These are phyloP conservation scores for Euphydryas editha DNA, from an alignment of 2,888 invertebrate species.

Conservation along the genomic window DNA sequence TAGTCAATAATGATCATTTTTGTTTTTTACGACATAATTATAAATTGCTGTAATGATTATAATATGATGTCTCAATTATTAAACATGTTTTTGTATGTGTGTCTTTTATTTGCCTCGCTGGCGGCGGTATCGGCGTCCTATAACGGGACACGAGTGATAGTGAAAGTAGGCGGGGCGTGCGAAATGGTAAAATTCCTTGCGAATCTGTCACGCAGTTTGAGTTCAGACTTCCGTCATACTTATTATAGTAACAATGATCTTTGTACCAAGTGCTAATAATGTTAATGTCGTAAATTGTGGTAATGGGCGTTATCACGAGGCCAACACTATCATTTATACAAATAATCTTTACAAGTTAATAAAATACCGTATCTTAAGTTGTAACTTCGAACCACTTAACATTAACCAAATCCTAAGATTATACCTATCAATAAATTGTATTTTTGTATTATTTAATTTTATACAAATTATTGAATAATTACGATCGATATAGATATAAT, in stretches of 20 bases:
- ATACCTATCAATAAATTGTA: not conserved
- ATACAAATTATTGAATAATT: no score
- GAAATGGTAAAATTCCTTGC: constrained; percentile 17
- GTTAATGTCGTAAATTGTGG: not conserved
- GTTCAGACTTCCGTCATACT: constrained; percentile 8
- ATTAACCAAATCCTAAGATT: not conserved
- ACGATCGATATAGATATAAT: no score
- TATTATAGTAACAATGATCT: constrained; percentile 2
- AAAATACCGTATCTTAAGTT: not conserved
- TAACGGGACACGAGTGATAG: constrained; percentile 43
- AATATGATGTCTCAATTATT: constrained; percentile 69
- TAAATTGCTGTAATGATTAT: constrained; percentile 79
- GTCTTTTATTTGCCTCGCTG: constrained; percentile 54
- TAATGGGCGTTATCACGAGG: constrained; percentile 8
- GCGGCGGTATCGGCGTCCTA: constrained; percentile 43
- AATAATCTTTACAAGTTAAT: not conserved
- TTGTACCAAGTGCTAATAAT: not conserved
- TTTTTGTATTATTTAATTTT: not conserved
- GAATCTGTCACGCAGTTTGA: not conserved
- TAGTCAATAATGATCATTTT: constrained; percentile 65
- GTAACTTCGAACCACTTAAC: not conserved
- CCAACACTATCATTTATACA: constrained; percentile 18
- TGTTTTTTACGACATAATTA: constrained; percentile 77
- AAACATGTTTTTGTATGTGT: constrained; percentile 79
- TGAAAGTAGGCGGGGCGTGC: constrained; percentile 38